Conservation (phyloP, 2,888 invertebrate genomes). For the Molorchus minor region DNA sequence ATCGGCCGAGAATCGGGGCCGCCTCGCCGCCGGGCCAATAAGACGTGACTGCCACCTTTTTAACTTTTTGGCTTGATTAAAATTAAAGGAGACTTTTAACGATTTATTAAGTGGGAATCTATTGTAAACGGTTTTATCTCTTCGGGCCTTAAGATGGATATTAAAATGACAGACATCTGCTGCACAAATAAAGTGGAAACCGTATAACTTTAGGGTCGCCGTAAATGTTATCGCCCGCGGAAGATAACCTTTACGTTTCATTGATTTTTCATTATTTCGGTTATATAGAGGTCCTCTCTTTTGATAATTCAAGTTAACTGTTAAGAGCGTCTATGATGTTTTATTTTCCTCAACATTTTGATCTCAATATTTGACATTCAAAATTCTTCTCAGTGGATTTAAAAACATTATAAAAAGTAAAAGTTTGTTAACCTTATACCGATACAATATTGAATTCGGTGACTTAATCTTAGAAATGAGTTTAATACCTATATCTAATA, state of each 20-base stretch:
- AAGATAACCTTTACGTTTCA: constrained; percentile 26
- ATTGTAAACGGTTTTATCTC: constrained; percentile 33
- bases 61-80: constrained; percentile 14
- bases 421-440: too few species aligned
- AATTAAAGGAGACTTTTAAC: constrained; percentile 17
- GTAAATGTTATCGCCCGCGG: constrained; percentile 40
- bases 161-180: constrained; percentile 44
- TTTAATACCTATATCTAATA: too few species aligned
- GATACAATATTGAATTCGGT: too few species aligned
- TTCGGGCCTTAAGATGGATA: constrained; percentile 31
- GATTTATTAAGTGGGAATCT: constrained; percentile 31
- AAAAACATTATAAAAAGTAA: too few species aligned
- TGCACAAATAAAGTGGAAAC: constrained; percentile 42
- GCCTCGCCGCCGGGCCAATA: constrained; percentile 26
- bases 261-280: constrained; percentile 32
- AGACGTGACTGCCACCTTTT: constrained; percentile 18
- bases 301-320: too few species aligned
- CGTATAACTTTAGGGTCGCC: constrained; percentile 41
- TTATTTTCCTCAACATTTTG: too few species aligned
- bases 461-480: too few species aligned
- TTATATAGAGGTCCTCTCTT: too few species aligned
- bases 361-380: too few species aligned
- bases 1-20: constrained; percentile 41
- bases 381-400: too few species aligned
- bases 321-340: too few species aligned